These are phyloP conservation scores for Phaethornis superciliosus DNA, from an alignment of 2,113 vertebrate genomes.

Conservation along the genomic window DNA sequence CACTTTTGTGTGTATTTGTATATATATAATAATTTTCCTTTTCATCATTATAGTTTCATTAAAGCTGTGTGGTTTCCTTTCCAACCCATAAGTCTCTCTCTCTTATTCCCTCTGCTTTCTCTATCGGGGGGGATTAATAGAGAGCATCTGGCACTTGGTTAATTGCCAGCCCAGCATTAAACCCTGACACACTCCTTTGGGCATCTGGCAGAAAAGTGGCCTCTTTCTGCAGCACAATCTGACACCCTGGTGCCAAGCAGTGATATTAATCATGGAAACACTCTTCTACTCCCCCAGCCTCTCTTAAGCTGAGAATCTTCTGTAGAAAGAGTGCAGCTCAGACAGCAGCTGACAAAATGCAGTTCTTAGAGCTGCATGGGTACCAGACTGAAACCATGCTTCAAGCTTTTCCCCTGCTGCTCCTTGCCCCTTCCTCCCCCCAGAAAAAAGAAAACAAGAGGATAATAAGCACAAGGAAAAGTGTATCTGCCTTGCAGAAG, in stretches of 20 bases:
- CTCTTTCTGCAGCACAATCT: not conserved
- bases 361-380: not conserved
- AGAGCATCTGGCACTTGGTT: no score
- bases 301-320: not conserved
- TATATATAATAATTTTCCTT: no score
- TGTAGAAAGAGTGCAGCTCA: not conserved
- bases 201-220: not conserved
- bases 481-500: not conserved
- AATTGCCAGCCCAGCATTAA: no score
- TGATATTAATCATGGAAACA: slow-evolving; percentile 38
- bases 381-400: not conserved
- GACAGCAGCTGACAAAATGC: not conserved
- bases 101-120: no score
- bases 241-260: not conserved
- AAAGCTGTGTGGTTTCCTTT: no score
- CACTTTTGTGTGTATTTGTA: no score
- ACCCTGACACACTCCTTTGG: not conserved
- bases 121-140: no score
- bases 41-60: no score
- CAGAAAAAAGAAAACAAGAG: not conserved
- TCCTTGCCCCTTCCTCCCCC: accelerated
- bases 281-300: not conserved
- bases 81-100: no score
- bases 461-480: not conserved
- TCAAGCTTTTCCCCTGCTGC: not conserved